Evolutionary conservation across 2,888 invertebrate genomes (phyloP).

Genomic region (Tiliacea aurago): DNA sequence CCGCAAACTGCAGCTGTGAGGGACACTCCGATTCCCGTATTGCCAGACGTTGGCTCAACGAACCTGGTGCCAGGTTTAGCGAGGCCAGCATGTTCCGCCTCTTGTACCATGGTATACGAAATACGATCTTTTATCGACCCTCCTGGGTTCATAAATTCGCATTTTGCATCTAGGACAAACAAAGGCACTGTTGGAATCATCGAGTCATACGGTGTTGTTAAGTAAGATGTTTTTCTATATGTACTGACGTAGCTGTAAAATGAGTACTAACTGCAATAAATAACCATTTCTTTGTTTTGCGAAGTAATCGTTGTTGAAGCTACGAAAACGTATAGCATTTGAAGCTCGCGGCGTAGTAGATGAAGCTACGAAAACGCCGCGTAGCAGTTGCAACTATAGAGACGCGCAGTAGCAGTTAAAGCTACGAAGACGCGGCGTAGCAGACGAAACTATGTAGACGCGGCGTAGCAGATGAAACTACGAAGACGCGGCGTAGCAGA

Average conservation of each 20-base stretch:
- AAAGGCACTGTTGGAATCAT: slow-evolving; percentile 14
- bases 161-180: slow-evolving; percentile 94
- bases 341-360: background rate
- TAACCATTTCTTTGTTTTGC: background rate
- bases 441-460: background rate
- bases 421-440: background rate
- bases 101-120: slow-evolving; percentile 96
- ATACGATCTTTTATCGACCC: slow-evolving; percentile 98
- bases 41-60: slow-evolving; percentile 98
- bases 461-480: background rate
- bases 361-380: background rate
- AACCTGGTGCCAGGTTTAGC: slow-evolving; percentile 95
- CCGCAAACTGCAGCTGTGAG: slow-evolving; percentile 95
- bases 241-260: background rate
- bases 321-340: background rate
- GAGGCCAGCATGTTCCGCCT: slow-evolving; percentile 95
- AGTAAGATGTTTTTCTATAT: background rate
- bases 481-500: background rate
- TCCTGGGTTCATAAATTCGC: slow-evolving; percentile 98
- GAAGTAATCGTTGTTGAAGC: background rate
- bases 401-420: background rate
- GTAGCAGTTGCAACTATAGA: background rate
- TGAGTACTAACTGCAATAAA: background rate
- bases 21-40: slow-evolving; percentile 96
- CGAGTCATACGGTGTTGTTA: background rate